These are phyloP conservation scores for Myanophis thanlyinensis DNA, from an alignment of 2,113 vertebrate genomes.

Conservation along the genomic window DNA sequence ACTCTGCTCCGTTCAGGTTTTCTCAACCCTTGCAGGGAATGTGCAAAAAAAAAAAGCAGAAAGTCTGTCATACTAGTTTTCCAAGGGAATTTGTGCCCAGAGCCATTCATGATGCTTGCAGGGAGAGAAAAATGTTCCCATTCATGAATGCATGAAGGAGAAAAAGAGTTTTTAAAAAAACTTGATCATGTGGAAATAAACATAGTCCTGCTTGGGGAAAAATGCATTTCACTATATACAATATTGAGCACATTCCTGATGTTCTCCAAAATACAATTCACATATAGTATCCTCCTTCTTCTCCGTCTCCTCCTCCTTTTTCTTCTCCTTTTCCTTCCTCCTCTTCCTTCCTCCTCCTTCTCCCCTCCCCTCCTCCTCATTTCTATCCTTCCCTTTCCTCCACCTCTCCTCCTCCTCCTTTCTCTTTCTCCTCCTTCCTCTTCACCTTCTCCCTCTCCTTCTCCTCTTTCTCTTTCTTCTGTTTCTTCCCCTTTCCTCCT, in stretches of 20 bases:
- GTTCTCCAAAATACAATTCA: background rate
- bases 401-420: too few species aligned
- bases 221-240: background rate
- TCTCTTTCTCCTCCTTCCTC: too few species aligned
- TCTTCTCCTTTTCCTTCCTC: too few species aligned
- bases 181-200: slow-evolving; percentile 45
- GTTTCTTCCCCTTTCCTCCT: background rate
- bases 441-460: too few species aligned
- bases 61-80: slow-evolving; percentile 33
- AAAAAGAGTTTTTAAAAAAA: slow-evolving; percentile 7
- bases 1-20: background rate
- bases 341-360: too few species aligned
- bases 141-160: slow-evolving; percentile 36
- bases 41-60: rapidly evolving
- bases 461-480: too few species aligned
- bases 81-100: slow-evolving; percentile 50
- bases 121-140: slow-evolving; percentile 60
- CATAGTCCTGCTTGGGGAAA: slow-evolving; percentile 35
- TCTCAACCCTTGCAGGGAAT: slow-evolving; percentile 15
- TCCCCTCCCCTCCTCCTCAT: too few species aligned
- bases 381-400: too few species aligned
- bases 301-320: too few species aligned
- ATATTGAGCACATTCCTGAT: background rate
- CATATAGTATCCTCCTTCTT: background rate
- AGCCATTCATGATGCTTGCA: slow-evolving; percentile 18